Conservation (phyloP, 37 sponge, comb jelly and placozoan genomes). For the Hormiphora californensis region DNA sequence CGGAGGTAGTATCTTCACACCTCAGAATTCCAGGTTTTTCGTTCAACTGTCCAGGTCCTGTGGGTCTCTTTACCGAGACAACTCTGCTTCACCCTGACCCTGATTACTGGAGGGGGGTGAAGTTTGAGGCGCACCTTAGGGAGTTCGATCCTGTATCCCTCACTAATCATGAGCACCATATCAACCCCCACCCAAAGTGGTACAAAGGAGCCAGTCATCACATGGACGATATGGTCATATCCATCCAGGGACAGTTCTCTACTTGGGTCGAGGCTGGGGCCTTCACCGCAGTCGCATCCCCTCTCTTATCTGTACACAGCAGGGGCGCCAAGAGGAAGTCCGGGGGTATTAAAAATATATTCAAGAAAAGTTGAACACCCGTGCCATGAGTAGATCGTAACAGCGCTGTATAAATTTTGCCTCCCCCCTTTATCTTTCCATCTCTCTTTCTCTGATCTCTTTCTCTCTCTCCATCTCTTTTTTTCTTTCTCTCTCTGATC, state of each 20-base stretch:
- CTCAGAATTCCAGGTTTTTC: neutral
- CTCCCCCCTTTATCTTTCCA: too few relatives aligned
- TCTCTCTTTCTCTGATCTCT: too few relatives aligned
- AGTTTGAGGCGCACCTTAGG: conserved; percentile 6
- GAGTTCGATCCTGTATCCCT: neutral
- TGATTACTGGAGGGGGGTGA: neutral
- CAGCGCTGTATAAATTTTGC: too few relatives aligned
- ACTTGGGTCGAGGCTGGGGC: neutral
- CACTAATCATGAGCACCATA: neutral
- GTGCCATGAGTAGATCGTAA: too few relatives aligned
- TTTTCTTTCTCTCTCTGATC: too few relatives aligned
- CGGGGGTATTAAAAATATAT: too few relatives aligned
- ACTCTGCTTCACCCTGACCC: neutral
- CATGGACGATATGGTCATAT: neutral
- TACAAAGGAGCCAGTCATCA: neutral
- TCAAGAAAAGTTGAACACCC: too few relatives aligned
- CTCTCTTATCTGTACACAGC: too few relatives aligned
- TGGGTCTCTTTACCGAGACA: neutral
- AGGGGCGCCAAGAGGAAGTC: too few relatives aligned
- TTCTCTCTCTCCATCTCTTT: too few relatives aligned
- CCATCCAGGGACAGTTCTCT: neutral
- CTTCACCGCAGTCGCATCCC: neutral
- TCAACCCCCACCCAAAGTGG: neutral
- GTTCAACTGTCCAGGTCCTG: conserved; percentile 7
- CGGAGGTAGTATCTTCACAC: neutral